Evolutionary conservation across 2,797 vertebrate genomes (phyloP).

Genomic region (Falco columbarius): DNA sequence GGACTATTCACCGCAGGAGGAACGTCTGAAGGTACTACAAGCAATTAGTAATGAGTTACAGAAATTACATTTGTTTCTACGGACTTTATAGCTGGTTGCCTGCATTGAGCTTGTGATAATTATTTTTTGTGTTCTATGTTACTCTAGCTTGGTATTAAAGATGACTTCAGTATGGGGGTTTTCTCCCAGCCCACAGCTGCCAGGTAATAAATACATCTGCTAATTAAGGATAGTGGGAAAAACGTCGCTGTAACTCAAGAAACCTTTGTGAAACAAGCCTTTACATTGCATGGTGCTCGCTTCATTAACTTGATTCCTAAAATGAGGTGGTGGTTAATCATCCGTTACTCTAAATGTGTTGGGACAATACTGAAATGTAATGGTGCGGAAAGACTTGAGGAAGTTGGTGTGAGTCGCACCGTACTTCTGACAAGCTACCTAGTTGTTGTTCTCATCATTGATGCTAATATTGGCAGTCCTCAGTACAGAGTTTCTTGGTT

Average conservation of each 20-base stretch:
- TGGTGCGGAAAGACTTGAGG: neutral
- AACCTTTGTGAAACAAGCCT: neutral
- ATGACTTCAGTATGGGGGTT: neutral
- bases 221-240: neutral
- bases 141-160: neutral
- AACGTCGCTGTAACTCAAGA: neutral
- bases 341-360: neutral
- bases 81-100: neutral
- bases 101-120: neutral
- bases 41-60: neutral
- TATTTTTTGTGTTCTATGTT: neutral
- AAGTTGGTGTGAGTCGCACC: neutral
- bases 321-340: constrained; percentile 26
- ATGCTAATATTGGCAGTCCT: neutral
- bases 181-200: neutral
- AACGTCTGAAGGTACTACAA: neutral
- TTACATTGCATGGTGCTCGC: accelerated
- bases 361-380: neutral
- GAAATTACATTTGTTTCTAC: neutral
- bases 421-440: neutral
- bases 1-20: neutral
- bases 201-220: neutral
- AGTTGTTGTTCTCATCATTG: neutral
- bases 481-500: neutral
- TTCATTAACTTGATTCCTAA: neutral